Conservation (phyloP, 2,113 vertebrate genomes). For the Macquaria ambigua region DNA sequence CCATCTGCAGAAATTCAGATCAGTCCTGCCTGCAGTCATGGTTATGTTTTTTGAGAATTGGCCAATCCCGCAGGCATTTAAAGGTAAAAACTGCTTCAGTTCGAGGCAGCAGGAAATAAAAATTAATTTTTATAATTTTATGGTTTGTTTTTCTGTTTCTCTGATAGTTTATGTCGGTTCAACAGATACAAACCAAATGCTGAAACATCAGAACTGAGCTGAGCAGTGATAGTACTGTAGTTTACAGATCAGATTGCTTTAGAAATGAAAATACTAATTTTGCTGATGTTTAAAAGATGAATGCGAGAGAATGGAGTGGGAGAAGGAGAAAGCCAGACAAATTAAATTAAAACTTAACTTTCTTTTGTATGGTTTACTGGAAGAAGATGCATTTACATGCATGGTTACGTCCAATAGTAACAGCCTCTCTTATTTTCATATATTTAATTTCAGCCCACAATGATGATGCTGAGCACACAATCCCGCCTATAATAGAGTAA, state of each 20-base stretch:
- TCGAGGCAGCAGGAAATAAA: neutral
- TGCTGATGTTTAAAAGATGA: neutral
- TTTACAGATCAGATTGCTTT: neutral
- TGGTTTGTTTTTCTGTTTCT: neutral
- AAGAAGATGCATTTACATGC: constrained; percentile 9
- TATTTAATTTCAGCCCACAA: constrained; percentile 30
- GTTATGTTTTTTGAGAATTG: neutral
- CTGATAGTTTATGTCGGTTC: neutral
- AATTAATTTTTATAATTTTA: constrained; percentile 10
- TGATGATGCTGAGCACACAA: constrained; percentile 12
- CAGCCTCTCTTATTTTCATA: constrained; percentile 16
- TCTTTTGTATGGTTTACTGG: constrained; percentile 15
- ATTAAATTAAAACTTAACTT: constrained; percentile 21
- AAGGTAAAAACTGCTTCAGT: neutral
- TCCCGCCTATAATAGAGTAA: neutral
- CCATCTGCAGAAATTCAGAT: neutral
- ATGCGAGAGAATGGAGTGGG: neutral
- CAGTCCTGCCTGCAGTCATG: neutral
- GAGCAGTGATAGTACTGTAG: neutral
- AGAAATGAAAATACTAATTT: neutral
- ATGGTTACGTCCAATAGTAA: constrained; percentile 31
- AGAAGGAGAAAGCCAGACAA: constrained; percentile 2
- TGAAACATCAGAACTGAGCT: neutral
- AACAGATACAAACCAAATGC: neutral
- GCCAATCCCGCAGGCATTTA: neutral